phyloP scores from a whole-genome alignment of 2,113 vertebrate genomes.

The Ochotona curzoniae region DNA sequence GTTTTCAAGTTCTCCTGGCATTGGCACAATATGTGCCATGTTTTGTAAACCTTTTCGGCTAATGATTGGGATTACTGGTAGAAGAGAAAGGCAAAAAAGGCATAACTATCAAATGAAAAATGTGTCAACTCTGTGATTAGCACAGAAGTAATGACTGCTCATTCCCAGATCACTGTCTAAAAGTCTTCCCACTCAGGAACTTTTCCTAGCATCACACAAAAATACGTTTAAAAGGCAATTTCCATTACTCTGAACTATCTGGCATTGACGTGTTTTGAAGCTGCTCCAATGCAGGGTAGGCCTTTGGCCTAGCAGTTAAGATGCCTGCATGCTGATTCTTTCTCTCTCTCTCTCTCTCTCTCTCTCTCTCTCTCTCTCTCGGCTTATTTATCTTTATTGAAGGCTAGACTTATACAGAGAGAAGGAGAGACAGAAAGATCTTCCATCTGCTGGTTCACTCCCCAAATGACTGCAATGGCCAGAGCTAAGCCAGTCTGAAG shows the following conservation, averaged over 20 bases:
- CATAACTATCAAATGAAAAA: background rate
- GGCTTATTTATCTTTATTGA: too few species aligned
- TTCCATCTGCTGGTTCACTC: too few species aligned
- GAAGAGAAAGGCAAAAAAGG: background rate
- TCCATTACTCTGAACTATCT: background rate
- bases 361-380: too few species aligned
- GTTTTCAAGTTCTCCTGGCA: background rate
- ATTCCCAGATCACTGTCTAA: background rate
- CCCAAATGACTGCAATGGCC: too few species aligned
- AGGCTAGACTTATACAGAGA: too few species aligned
- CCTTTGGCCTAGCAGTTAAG: too few species aligned
- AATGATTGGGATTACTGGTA: background rate
- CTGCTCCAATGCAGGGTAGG: background rate
- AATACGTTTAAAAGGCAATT: background rate
- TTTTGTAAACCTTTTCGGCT: background rate
- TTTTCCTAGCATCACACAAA: background rate
- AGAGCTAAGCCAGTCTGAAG: too few species aligned
- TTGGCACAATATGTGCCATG: background rate
- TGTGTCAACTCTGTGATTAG: background rate
- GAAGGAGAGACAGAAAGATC: too few species aligned
- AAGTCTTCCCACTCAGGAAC: background rate
- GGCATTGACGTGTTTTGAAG: background rate
- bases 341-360: too few species aligned
- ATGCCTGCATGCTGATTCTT: too few species aligned
- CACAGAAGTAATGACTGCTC: constrained; percentile 13